These are phyloP conservation scores for Spodoptera frugiperda DNA, from an alignment of 1,140 invertebrate species.

Conservation along the genomic window DNA sequence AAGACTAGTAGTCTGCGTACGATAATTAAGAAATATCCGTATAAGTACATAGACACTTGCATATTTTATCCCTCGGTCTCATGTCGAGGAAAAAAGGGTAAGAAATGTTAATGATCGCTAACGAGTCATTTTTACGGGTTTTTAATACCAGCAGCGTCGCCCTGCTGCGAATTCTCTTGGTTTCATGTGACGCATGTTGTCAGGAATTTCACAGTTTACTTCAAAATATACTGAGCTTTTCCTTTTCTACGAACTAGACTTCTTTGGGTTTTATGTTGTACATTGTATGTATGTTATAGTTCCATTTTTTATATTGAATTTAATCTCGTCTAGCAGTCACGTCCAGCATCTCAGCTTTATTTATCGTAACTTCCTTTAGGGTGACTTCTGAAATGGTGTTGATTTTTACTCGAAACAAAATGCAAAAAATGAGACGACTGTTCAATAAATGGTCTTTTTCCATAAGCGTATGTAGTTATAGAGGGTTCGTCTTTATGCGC, in stretches of 20 bases:
- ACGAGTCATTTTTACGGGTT: constrained; percentile 29
- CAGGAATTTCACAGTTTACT: constrained; percentile 14
- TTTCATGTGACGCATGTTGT: neutral
- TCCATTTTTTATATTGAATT: too few species aligned
- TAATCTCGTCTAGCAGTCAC: too few species aligned
- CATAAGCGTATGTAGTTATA: constrained; percentile 60
- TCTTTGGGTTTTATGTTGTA: neutral
- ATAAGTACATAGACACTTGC: constrained; percentile 27
- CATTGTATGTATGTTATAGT: neutral
- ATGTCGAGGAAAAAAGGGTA: constrained; percentile 12
- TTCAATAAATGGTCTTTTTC: constrained; percentile 40
- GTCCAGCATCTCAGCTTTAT: too few species aligned
- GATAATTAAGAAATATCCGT: constrained; percentile 23
- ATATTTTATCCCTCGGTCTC: neutral
- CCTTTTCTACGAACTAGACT: neutral
- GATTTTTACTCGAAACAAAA: neutral
- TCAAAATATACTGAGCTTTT: constrained; percentile 1
- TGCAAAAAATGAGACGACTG: neutral
- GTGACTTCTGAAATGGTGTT: neutral
- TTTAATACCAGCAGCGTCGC: constrained; percentile 10
- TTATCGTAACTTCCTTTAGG: too few species aligned
- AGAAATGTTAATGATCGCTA: constrained; percentile 18
- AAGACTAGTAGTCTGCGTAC: neutral
- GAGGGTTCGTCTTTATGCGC: constrained; percentile 78
- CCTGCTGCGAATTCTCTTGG: constrained; percentile 9